These are phyloP conservation scores for Lepus townsendii DNA, from an alignment of 2,797 vertebrate genomes.

Conservation along the genomic window DNA sequence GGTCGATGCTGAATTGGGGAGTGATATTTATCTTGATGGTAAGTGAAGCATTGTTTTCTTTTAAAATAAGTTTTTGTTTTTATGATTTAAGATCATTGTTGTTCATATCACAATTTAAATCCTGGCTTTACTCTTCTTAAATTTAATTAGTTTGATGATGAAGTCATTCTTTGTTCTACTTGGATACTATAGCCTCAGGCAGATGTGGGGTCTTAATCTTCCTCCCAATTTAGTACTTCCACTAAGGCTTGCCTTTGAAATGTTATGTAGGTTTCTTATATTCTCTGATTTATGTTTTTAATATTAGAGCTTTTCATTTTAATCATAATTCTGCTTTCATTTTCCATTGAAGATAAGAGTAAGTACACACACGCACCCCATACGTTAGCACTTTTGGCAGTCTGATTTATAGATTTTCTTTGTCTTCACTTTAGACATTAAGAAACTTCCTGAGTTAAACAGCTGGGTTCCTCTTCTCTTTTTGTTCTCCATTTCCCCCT, in stretches of 20 bases:
- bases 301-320: background rate
- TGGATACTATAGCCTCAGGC: background rate
- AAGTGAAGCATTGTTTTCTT: constrained; percentile 83
- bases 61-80: constrained; percentile 46
- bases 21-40: constrained; percentile 99
- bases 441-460: constrained; percentile 37
- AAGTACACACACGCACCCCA: background rate
- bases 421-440: background rate
- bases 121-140: constrained; percentile 20
- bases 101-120: background rate
- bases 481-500: background rate
- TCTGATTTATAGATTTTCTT: background rate
- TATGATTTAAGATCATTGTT: constrained; percentile 52
- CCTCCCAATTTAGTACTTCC: background rate
- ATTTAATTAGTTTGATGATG: constrained; percentile 38
- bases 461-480: background rate
- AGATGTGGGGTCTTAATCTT: background rate
- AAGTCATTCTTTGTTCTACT: constrained; percentile 41
- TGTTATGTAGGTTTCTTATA: background rate
- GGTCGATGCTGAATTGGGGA: constrained; percentile 98
- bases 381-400: background rate
- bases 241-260: constrained; percentile 59
- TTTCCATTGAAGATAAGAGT: constrained; percentile 39
- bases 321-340: constrained; percentile 36
- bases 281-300: background rate